A percentile compares a stretch with the other conserved stretches of the same genome.
These are phyloP conservation scores for Anodontia alba DNA, from an alignment of 2,888 invertebrate species.

Conservation along the genomic window DNA sequence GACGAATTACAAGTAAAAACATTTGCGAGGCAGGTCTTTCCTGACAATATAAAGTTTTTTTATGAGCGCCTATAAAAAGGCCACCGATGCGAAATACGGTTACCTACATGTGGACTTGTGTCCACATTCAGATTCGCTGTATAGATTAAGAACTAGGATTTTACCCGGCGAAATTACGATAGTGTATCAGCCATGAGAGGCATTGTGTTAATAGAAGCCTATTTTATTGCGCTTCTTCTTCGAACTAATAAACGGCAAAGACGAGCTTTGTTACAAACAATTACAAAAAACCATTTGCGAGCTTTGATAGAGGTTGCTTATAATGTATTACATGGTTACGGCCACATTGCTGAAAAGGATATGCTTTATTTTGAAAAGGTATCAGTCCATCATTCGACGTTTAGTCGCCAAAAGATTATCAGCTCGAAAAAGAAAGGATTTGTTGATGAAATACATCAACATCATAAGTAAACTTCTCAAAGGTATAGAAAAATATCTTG, in stretches of 20 bases:
- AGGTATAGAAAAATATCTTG: too few relatives aligned
- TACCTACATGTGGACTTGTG: not conserved
- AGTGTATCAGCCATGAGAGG: not conserved
- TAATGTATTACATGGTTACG: not conserved
- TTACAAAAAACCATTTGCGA: not conserved
- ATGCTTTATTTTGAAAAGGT: not conserved
- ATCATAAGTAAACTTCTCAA: too few relatives aligned
- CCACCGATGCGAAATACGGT: not conserved
- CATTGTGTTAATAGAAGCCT: not conserved
- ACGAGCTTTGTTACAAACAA: not conserved
- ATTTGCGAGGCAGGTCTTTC: not conserved
- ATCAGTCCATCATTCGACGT: too few relatives aligned
- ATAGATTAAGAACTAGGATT: not conserved
- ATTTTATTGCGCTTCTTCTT: not conserved
- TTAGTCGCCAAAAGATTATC: too few relatives aligned
- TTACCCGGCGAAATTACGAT: not conserved
- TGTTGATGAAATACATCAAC: too few relatives aligned
- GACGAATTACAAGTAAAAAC: not conserved
- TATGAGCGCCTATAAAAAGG: slow-evolving; percentile 2
- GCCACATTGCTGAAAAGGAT: not conserved
- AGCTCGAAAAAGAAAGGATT: too few relatives aligned
- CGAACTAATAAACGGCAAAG: not conserved
- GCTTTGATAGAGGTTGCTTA: not conserved
- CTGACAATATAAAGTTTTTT: not conserved
- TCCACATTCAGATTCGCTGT: not conserved